Evolutionary conservation across 2,797 vertebrate species (phyloP), one percentile per base, ranked within the genome.

Genomic region (Xenentodon cancila): DNA sequence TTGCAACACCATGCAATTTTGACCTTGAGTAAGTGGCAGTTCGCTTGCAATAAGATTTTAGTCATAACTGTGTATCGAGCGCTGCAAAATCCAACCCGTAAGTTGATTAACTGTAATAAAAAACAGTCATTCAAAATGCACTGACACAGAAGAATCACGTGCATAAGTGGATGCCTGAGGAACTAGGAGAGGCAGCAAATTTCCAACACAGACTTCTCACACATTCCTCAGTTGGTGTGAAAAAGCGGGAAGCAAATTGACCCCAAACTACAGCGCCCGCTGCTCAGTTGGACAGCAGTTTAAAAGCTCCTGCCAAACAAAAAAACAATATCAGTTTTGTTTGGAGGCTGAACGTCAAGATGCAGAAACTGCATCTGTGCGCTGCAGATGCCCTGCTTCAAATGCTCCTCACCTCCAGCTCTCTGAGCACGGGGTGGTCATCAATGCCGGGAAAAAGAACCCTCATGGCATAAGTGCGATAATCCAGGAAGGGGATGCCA

Each of bases 361-460:
- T 21, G 55, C 19, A 53, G 54, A 64, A 58, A 52, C 30, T 58
- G 21, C 45, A 82, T 63, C 61, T 27, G 27, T 71, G 59, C 11
- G 18, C 16, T 30, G 43, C 44, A 32, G 30, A 30, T 30, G 45
- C 16, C 16, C 21, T 53, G 32, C 69, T 64, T 62, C 49, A 45
- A 52, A 62, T 42, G 42, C 50, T 49, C 17, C 82, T 91, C 82
- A 98, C 97, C 96, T 99, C 97, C 81, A 99, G 93, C 80, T 99
- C 97, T 74, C 95, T 87, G 59, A 99, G 93, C 1, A 98, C 97
- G 0, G 97, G 97, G 70, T 99, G 97, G 77, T 99, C 97, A 52
- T 99, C 97, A 0, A 99, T 98, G 80, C 97, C 97, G 0, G 97
- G 97, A 81, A 99, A 99, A 0, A 99, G 93, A n/a, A 99, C 97